A percentile compares a stretch with the other conserved stretches of the same genome.
phyloP scores from a whole-genome alignment of 2,113 vertebrate species.

The Anoura caudifer region DNA sequence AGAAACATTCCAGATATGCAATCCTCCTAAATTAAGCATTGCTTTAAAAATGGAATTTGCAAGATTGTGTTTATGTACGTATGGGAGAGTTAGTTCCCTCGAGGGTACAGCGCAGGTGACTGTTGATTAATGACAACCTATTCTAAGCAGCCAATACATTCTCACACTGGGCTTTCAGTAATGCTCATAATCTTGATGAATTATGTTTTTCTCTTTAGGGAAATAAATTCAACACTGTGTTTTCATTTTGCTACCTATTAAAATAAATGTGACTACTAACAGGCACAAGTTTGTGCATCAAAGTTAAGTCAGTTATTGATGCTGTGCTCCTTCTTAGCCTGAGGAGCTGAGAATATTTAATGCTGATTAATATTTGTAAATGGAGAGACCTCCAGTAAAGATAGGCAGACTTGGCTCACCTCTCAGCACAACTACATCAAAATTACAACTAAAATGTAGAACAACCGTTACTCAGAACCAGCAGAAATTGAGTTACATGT shows the following conservation, averaged over 20 bases:
- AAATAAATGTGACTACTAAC: constrained; percentile 3
- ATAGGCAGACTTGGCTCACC: too few species aligned
- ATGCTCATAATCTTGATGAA: constrained; percentile 5
- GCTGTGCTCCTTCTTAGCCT: background rate
- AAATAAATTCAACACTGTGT: background rate
- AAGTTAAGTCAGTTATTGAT: constrained; percentile 33
- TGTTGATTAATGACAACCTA: background rate
- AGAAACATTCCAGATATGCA: background rate
- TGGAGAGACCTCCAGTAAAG: too few species aligned
- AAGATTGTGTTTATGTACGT: background rate
- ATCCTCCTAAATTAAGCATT: background rate
- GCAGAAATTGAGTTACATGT: too few species aligned
- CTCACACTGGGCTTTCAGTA: background rate
- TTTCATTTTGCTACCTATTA: constrained; percentile 2
- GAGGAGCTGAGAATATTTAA: constrained; percentile 2
- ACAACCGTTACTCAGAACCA: too few species aligned
- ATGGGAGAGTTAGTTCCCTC: background rate
- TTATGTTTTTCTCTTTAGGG: constrained; percentile 37
- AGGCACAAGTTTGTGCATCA: background rate
- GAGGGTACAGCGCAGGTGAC: background rate
- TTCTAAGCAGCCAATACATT: background rate
- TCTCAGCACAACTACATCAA: too few species aligned
- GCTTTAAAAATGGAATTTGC: background rate
- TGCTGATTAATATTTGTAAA: background rate
- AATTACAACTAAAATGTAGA: too few species aligned